Percentiles rank a stretch among this genome's conserved stretches.
Evolutionary conservation across 2,113 vertebrate species (phyloP).

Genomic region (Isurus oxyrinchus): DNA sequence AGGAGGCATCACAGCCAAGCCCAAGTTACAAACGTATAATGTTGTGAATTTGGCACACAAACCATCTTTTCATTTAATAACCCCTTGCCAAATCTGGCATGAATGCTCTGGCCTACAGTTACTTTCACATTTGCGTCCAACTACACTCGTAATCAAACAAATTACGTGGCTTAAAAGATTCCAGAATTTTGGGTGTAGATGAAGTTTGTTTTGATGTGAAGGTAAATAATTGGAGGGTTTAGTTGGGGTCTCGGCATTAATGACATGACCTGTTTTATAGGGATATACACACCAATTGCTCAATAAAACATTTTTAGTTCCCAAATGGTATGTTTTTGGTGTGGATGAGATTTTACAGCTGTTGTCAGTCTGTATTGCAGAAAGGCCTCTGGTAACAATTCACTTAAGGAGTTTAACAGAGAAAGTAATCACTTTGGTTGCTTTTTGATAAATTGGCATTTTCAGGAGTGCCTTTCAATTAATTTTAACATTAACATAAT

Average conservation of each 20-base stretch:
- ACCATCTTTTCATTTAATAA: not conserved
- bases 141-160: not conserved
- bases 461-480: not conserved
- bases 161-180: not conserved
- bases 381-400: not conserved
- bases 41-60: not conserved
- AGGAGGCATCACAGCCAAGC: not conserved
- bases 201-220: not conserved
- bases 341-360: not conserved
- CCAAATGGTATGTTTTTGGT: not conserved
- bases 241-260: not conserved
- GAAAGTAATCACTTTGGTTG: conserved; percentile 6
- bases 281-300: not conserved
- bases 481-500: not conserved
- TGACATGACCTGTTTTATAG: not conserved
- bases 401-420: not conserved
- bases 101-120: not conserved
- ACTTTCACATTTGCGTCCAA: not conserved
- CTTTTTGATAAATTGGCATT: not conserved
- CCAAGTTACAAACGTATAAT: not conserved
- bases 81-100: not conserved
- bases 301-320: not conserved
- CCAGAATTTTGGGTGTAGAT: not conserved
- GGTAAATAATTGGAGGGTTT: not conserved
- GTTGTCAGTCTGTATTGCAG: not conserved